phyloP scores from a whole-genome alignment of 2,888 invertebrate species.

The Anodontia alba region DNA sequence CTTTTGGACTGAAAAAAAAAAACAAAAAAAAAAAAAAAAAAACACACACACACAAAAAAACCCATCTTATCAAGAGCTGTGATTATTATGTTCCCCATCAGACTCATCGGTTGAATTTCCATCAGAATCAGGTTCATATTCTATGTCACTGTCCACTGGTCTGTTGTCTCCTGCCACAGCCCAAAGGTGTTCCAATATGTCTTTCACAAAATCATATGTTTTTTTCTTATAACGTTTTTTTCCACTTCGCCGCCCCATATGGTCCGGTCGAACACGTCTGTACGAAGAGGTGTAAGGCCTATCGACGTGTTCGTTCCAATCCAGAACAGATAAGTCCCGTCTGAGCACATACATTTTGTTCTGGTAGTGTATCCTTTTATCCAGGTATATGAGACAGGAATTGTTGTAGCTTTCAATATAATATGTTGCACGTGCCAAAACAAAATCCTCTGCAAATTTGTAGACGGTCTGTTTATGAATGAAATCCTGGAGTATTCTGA shows the following conservation, averaged over 20 bases:
- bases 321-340: background rate
- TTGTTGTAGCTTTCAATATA: constrained; percentile 33
- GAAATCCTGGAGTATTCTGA: background rate
- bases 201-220: constrained; percentile 22
- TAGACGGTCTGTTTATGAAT: constrained; percentile 2
- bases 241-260: background rate
- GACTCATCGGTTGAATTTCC: no score
- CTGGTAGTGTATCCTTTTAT: constrained; percentile 28
- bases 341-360: background rate
- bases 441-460: constrained; percentile 29
- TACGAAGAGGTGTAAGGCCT: background rate
- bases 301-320: constrained; percentile 35
- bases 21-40: no score
- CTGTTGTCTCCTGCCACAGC: background rate
- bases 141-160: background rate
- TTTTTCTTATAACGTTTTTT: constrained; percentile 25
- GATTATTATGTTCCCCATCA: no score
- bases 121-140: no score
- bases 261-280: background rate
- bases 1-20: no score
- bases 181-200: constrained; percentile 6
- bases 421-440: constrained; percentile 15
- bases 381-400: constrained; percentile 13
- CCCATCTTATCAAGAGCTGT: no score
- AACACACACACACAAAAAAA: no score